These are phyloP conservation scores for Sminthurides bifidus DNA, from an alignment of 1,140 invertebrate genomes.

Conservation along the genomic window DNA sequence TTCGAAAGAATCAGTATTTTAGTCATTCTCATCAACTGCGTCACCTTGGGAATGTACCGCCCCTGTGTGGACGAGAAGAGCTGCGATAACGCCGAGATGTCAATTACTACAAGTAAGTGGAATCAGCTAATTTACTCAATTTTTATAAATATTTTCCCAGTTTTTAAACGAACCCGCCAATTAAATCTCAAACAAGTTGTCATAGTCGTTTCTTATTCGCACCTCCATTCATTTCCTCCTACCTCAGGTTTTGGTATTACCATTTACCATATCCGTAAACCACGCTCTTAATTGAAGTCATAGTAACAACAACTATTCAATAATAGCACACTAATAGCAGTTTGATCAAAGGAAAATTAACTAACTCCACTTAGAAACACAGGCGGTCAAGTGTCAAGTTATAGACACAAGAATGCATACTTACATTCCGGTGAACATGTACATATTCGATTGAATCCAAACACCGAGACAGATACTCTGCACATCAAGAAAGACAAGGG, in stretches of 20 bases:
- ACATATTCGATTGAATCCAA: too few species aligned
- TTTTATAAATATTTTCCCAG: not conserved
- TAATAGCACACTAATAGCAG: not conserved
- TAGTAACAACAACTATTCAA: too few species aligned
- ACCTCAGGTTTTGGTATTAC: too few species aligned
- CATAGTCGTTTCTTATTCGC: too few species aligned
- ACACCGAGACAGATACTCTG: too few species aligned
- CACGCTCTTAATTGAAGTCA: too few species aligned
- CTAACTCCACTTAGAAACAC: not conserved
- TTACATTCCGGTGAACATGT: too few species aligned
- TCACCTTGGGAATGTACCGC: constrained; percentile 98
- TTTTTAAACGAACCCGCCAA: not conserved
- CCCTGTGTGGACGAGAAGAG: constrained; percentile 86
- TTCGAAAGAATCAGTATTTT: constrained; percentile 97
- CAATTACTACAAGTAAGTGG: constrained; percentile 71
- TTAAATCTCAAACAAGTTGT: not conserved
- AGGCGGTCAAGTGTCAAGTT: too few species aligned
- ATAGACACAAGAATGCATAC: too few species aligned
- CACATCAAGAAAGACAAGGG: too few species aligned
- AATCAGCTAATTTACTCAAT: not conserved
- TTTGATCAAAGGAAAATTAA: not conserved
- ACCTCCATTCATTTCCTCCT: too few species aligned
- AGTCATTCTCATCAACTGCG: constrained; percentile 95
- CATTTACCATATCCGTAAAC: not conserved
- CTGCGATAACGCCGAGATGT: constrained; percentile 80